These are phyloP conservation scores for Smutsia gigantea DNA, from an alignment of 2,797 vertebrate species.

Conservation along the genomic window DNA sequence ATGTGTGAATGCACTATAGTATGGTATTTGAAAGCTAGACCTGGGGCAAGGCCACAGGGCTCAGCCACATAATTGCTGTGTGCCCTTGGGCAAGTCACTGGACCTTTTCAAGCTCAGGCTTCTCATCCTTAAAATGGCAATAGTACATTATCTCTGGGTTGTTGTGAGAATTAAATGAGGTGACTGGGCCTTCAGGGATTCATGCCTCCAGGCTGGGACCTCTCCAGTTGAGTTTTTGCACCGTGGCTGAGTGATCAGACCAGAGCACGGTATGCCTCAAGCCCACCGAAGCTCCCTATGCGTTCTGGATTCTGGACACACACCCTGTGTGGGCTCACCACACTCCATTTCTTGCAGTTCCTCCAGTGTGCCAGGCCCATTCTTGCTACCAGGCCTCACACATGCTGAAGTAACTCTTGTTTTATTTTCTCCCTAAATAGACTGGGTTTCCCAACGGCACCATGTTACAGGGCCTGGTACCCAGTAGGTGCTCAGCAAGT, in stretches of 20 bases:
- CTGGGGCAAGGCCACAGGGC: background rate
- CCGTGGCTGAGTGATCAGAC: background rate
- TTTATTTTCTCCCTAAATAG: background rate
- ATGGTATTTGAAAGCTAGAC: background rate
- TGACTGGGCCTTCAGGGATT: background rate
- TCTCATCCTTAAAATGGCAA: background rate
- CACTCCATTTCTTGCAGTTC: background rate
- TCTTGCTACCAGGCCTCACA: background rate
- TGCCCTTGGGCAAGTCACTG: background rate
- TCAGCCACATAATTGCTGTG: fast-evolving
- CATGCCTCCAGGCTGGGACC: background rate
- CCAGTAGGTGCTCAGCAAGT: background rate
- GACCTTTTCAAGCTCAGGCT: background rate
- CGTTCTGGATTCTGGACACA: background rate
- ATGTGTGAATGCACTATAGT: fast-evolving
- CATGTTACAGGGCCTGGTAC: background rate
- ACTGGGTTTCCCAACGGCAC: background rate
- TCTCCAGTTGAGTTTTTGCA: no score
- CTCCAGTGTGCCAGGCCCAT: background rate
- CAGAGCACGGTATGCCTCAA: background rate
- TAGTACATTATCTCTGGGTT: background rate
- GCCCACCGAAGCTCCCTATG: background rate
- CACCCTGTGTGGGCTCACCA: fast-evolving
- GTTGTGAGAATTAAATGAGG: background rate
- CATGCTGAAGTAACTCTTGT: background rate